Evolutionary conservation across 2,888 invertebrate species (phyloP), one percentile per base, ranked within the genome.

Genomic region (Cheilosia urbana): DNA sequence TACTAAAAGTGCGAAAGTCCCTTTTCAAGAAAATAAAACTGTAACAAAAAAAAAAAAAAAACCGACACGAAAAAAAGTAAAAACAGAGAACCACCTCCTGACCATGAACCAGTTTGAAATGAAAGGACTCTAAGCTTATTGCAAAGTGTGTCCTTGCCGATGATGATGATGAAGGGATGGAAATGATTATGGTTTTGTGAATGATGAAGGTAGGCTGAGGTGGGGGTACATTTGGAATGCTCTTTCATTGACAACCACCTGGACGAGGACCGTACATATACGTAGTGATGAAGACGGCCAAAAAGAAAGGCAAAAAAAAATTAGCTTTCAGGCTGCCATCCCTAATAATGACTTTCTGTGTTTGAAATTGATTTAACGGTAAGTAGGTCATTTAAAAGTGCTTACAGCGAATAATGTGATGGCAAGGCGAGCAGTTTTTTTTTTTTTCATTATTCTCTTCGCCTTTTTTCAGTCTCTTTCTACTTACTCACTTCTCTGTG

Each of bases 351-450:
- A 73, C 62, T 73, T 78, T 83, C 66, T 62, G 68, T 73, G 68
- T 83, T 83, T 83, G 68, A 73, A 83, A 83, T 83, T 83, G 83
- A 83, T 83, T 83, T 83, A 83, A 83, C 78, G 83, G 72, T 83
- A 78, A 83, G 83, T 83, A 83, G 83, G 83, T 83, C 78, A 83
- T 78, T 73, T 63, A 83, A 83, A 83, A 68, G 78, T 83, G 73
- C 83, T 78, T 78, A 73, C 47, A 42, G 77, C 47, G 66, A 66
- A 72, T 73, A 78, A 77, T 72, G 62, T 55, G 62, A 82, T 66
- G 66, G 60, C 71, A 53, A 72, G 72, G 66, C 13, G 71, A 63
- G 57, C 62, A 57, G 47, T 27, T 27, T 27, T 27, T 4, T 24
- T 0, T 4, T 68, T 40, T 49, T 34, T 13, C 15, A 19, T 40